phyloP scores from a whole-genome alignment of 1,140 invertebrate species.

The Drosophila erecta region DNA sequence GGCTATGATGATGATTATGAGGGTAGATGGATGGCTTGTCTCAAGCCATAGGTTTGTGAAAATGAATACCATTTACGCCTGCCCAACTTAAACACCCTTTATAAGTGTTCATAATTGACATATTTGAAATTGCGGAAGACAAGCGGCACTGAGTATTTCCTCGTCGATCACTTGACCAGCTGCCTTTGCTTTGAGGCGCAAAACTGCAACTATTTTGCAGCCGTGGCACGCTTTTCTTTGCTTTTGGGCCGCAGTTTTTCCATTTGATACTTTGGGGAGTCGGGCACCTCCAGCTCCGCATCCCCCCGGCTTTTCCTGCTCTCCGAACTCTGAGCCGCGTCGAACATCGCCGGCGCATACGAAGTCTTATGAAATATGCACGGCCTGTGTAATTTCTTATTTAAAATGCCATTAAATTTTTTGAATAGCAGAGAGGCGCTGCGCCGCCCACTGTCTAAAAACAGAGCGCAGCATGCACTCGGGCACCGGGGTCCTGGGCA shows the following conservation, averaged over 20 bases:
- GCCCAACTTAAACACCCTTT: too few relatives aligned
- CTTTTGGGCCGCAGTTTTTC: conserved; percentile 69
- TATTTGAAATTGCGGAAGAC: too few relatives aligned
- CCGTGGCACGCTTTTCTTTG: conserved; percentile 75
- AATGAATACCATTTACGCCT: too few relatives aligned
- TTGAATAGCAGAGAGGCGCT: conserved; percentile 77
- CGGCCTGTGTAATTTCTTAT: conserved; percentile 84
- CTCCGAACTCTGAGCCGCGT: conserved; percentile 70
- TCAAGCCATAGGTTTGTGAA: too few relatives aligned
- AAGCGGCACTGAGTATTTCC: not conserved
- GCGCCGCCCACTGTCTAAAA: conserved; percentile 57
- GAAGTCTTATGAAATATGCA: conserved; percentile 84
- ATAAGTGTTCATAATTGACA: too few relatives aligned
- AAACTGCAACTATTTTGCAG: conserved; percentile 75
- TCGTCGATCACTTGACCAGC: not conserved
- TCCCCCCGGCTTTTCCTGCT: not conserved
- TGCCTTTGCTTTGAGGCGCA: conserved; percentile 40
- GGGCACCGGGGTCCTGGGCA: conserved; percentile 58
- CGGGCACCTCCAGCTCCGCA: not conserved
- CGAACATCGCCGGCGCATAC: conserved; percentile 68
- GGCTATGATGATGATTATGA: not conserved
- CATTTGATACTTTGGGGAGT: conserved; percentile 81
- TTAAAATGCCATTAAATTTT: conserved; percentile 85
- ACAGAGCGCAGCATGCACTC: conserved; percentile 80
- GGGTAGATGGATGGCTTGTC: too few relatives aligned